phyloP scores from a whole-genome alignment of 2,113 vertebrate species.

The Naja naja region DNA sequence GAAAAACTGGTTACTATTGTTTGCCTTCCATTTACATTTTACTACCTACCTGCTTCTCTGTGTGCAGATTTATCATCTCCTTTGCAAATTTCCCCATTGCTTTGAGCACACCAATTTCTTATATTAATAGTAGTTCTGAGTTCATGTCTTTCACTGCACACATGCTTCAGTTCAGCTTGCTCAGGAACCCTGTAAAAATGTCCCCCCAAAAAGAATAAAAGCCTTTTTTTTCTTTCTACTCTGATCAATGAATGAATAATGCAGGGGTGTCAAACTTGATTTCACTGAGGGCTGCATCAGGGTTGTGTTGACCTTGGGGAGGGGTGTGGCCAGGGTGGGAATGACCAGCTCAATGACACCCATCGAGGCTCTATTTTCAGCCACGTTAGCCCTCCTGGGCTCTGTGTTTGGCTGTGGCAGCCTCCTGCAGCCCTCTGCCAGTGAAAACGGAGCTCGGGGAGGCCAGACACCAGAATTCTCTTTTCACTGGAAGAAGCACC shows the following conservation, averaged over 20 bases:
- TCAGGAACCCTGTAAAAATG: conserved; percentile 75
- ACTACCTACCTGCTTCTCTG: conserved; percentile 67
- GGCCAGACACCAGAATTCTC: too few relatives aligned
- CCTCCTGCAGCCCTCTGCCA: too few relatives aligned
- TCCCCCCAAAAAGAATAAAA: conserved; percentile 36
- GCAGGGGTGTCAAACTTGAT: too few relatives aligned
- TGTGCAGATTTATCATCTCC: conserved; percentile 55
- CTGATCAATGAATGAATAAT: conserved; percentile 1
- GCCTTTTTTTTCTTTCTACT: conserved; percentile 5
- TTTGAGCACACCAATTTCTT: conserved; percentile 74
- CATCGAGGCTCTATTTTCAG: too few relatives aligned
- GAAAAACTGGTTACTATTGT: not conserved
- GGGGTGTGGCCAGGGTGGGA: too few relatives aligned
- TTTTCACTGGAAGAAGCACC: too few relatives aligned
- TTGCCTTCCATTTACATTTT: not conserved
- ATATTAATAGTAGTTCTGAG: conserved; percentile 59
- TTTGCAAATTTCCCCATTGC: conserved; percentile 72
- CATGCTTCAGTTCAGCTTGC: conserved; percentile 77
- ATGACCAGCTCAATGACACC: too few relatives aligned
- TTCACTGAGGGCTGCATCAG: too few relatives aligned
- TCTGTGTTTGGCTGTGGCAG: too few relatives aligned
- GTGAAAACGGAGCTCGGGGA: too few relatives aligned
- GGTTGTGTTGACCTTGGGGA: too few relatives aligned
- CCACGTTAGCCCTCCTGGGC: too few relatives aligned
- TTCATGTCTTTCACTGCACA: conserved; percentile 75